Evolutionary conservation across 2,113 vertebrate species (phyloP).

Genomic region (Copsychus sechellarum): DNA sequence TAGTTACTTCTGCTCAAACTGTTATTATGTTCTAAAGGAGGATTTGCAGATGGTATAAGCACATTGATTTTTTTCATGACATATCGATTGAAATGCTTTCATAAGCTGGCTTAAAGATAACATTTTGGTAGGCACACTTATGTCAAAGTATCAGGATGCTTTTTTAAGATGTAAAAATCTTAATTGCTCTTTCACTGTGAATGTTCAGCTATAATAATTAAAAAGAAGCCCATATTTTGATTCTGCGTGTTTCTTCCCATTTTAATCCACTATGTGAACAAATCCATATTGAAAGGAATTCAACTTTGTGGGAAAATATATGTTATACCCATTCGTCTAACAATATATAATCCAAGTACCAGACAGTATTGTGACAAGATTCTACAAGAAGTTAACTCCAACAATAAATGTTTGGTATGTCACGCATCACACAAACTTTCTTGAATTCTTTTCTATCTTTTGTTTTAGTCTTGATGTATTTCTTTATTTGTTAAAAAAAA

Average conservation of each 20-base stretch:
- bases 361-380: not conserved
- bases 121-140: not conserved
- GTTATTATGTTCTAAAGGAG: slow-evolving; percentile 27
- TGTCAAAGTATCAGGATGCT: slow-evolving; percentile 8
- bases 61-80: slow-evolving; percentile 40
- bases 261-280: slow-evolving; percentile 36
- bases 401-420: not conserved
- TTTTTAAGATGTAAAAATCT: slow-evolving; percentile 1
- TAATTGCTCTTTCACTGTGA: not conserved
- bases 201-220: not conserved
- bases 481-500: not conserved
- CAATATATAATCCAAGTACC: not conserved
- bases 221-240: not conserved
- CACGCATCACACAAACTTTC: not conserved
- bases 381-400: not conserved
- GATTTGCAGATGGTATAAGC: slow-evolving; percentile 15
- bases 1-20: slow-evolving; percentile 37
- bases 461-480: not conserved
- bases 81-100: slow-evolving; percentile 56
- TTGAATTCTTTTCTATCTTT: not conserved
- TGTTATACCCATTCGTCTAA: not conserved
- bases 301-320: slow-evolving; percentile 12
- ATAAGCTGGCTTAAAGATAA: slow-evolving; percentile 42
- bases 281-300: slow-evolving; percentile 26
- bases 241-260: not conserved